Evolutionary conservation across 2,113 vertebrate species (phyloP).

Genomic region (Merops nubicus): DNA sequence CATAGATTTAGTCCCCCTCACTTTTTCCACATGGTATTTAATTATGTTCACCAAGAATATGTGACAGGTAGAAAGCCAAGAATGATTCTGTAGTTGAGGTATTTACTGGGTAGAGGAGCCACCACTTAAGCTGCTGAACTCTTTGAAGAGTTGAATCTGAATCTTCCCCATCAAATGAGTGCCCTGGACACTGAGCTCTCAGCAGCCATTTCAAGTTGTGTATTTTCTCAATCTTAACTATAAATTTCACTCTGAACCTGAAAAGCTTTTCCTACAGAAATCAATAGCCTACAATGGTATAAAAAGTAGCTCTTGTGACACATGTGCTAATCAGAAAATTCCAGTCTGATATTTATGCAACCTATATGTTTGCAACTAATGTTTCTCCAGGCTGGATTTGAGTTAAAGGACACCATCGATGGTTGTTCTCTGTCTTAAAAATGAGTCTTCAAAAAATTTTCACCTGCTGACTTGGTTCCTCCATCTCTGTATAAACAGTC

Average conservation of each 20-base stretch:
- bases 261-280: neutral
- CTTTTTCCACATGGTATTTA: neutral
- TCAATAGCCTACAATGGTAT: neutral
- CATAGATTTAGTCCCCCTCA: neutral
- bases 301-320: neutral
- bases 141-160: neutral
- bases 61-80: neutral
- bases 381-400: neutral
- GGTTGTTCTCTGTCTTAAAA: neutral
- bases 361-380: neutral
- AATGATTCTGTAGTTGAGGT: neutral
- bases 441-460: neutral
- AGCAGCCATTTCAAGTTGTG: neutral
- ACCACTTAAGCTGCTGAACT: neutral
- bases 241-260: neutral
- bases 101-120: neutral
- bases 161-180: neutral
- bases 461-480: neutral
- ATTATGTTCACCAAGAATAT: neutral
- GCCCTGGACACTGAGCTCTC: neutral
- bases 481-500: neutral
- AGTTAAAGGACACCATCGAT: neutral
- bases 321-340: neutral
- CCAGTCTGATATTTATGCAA: neutral
- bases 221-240: neutral